A percentile compares a stretch with the other conserved stretches of the same genome.
These are phyloP conservation scores for Dolichotis patagonum DNA, from an alignment of 2,113 vertebrate genomes.

Conservation along the genomic window DNA sequence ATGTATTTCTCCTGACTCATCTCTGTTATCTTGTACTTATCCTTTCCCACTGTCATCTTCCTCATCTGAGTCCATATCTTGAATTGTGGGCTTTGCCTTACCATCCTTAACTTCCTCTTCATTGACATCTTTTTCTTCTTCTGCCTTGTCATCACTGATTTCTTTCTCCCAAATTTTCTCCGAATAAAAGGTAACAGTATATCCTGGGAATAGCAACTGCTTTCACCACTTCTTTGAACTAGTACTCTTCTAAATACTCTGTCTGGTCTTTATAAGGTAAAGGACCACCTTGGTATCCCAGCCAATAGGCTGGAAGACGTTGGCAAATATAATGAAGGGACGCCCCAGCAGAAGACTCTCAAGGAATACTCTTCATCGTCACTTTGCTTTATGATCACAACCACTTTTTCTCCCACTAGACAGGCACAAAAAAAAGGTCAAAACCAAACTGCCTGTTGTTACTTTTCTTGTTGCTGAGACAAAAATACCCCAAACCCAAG, in stretches of 20 bases:
- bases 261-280: conserved; percentile 89
- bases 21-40: conserved; percentile 84
- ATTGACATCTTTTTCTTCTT: conserved; percentile 90
- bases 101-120: conserved; percentile 86
- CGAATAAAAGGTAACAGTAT: conserved; percentile 90
- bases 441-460: conserved; percentile 87
- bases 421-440: conserved; percentile 95
- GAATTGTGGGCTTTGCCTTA: conserved; percentile 90
- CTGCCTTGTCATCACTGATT: conserved; percentile 92
- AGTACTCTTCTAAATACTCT: conserved; percentile 32
- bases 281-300: conserved; percentile 88
- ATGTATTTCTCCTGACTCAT: conserved; percentile 88
- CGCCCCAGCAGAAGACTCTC: conserved; percentile 81
- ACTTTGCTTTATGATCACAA: conserved; percentile 93
- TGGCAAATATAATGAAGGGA: conserved; percentile 89
- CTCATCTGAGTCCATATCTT: conserved; percentile 92
- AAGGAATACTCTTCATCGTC: conserved; percentile 92
- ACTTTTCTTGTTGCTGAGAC: background rate
- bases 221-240: background rate
- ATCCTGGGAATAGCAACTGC: conserved; percentile 55
- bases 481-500: background rate
- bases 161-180: conserved; percentile 94
- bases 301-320: conserved; percentile 90
- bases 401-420: conserved; percentile 93
- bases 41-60: conserved; percentile 89